Conservation (phyloP, 2,888 invertebrate species). For the Euplagia quadripunctaria region DNA sequence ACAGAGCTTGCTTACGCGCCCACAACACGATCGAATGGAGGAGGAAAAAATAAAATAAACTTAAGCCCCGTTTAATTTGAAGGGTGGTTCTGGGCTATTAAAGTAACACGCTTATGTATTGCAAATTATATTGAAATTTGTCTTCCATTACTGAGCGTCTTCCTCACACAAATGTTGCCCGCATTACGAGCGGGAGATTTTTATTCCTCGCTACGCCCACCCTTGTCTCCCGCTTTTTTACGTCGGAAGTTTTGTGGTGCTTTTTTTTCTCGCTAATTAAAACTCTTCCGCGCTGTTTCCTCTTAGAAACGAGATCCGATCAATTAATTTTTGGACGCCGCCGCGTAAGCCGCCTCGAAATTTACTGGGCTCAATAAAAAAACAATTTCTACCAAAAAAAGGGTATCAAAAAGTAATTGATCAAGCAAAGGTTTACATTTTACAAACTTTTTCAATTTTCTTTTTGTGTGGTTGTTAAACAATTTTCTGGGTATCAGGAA, state of each 20-base stretch:
- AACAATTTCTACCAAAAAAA: conserved; percentile 73
- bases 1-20: conserved; percentile 67
- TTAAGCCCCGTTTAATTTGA: conserved; percentile 88
- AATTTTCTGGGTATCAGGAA: conserved; percentile 59
- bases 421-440: conserved; percentile 71
- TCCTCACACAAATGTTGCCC: conserved; percentile 88
- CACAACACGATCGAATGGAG: conserved; percentile 76
- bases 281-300: conserved; percentile 87
- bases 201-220: conserved; percentile 84
- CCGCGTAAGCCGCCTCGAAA: conserved; percentile 82
- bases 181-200: conserved; percentile 86
- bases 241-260: conserved; percentile 84
- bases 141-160: conserved; percentile 87
- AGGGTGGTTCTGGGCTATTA: conserved; percentile 88
- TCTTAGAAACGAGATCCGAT: conserved; percentile 85
- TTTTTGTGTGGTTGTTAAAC: conserved; percentile 53
- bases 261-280: conserved; percentile 86
- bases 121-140: conserved; percentile 88
- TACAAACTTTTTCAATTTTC: conserved; percentile 60
- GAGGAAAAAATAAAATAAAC: conserved; percentile 87
- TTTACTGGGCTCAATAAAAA: conserved; percentile 81
- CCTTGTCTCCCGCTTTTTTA: conserved; percentile 86
- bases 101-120: conserved; percentile 89
- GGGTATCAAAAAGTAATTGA: conserved; percentile 80
- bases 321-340: conserved; percentile 86